Evolutionary conservation across 2,888 invertebrate genomes (phyloP).

Genomic region (Mimumesa dahlbomi): DNA sequence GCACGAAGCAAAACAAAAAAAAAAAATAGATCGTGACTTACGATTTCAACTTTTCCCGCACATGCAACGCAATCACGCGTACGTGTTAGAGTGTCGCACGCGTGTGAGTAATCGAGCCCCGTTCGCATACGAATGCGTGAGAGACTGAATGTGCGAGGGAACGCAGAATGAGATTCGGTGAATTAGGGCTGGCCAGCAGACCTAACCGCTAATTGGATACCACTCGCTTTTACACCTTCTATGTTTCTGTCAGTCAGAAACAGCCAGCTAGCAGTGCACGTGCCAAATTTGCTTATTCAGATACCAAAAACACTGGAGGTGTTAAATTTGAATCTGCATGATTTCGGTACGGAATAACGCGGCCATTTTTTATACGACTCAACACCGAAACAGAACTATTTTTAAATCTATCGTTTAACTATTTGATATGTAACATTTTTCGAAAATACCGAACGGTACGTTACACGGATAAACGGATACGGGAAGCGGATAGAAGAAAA

Average conservation of each 20-base stretch:
- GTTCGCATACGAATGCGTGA: constrained; percentile 7
- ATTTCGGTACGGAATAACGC: too few relatives aligned
- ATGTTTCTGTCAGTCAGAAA: constrained; percentile 49
- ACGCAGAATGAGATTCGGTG: constrained; percentile 51
- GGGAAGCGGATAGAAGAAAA: constrained; percentile 20
- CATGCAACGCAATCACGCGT: background rate
- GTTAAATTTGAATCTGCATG: constrained; percentile 3
- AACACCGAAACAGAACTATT: too few relatives aligned
- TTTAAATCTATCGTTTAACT: too few relatives aligned
- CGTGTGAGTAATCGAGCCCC: constrained; percentile 7
- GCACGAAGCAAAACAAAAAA: background rate
- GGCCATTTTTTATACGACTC: too few relatives aligned
- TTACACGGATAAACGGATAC: background rate
- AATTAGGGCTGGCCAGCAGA: constrained; percentile 51
- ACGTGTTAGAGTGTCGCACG: background rate
- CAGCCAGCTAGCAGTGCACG: constrained; percentile 44
- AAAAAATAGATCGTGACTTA: constrained; percentile 1
- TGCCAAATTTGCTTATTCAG: constrained; percentile 63
- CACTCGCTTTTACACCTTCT: constrained; percentile 70
- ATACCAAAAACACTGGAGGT: constrained; percentile 60
- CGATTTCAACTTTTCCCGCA: constrained; percentile 14
- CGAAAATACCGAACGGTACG: background rate
- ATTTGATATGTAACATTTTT: too few relatives aligned
- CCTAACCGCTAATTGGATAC: constrained; percentile 69
- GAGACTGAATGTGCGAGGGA: constrained; percentile 27